Conservation (phyloP, 1,140 invertebrate genomes). For the Bradynema listronoti region DNA sequence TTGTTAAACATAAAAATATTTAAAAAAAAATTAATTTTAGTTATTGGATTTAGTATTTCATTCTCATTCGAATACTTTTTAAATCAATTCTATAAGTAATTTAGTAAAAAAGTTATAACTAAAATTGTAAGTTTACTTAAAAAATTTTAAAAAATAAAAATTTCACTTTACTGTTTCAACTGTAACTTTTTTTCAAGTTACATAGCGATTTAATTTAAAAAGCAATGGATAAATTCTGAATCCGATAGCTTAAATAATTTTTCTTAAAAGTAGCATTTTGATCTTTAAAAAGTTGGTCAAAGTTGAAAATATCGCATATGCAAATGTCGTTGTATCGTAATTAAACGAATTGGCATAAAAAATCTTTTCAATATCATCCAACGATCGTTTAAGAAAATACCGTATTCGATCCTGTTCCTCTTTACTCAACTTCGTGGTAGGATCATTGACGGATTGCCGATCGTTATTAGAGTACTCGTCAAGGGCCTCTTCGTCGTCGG, state of each 20-base stretch:
- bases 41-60: too few species aligned
- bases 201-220: neutral
- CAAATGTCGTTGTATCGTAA: neutral
- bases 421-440: constrained; percentile 45
- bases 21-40: too few species aligned
- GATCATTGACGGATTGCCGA: constrained; percentile 24
- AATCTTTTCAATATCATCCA: neutral
- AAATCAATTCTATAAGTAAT: too few species aligned
- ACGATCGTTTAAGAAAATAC: constrained; percentile 14
- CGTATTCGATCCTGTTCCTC: constrained; percentile 54
- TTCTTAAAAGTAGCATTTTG: neutral
- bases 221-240: constrained; percentile 1
- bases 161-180: too few species aligned
- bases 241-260: neutral
- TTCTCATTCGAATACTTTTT: too few species aligned
- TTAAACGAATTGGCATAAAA: neutral
- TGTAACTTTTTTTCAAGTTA: too few species aligned
- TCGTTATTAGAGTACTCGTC: constrained; percentile 30
- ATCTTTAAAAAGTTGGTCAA: neutral
- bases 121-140: too few species aligned
- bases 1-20: too few species aligned
- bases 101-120: too few species aligned
- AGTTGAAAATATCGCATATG: too few species aligned
- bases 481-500: constrained; percentile 39
- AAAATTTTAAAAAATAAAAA: too few species aligned